These are phyloP conservation scores for Punctoribates punctum DNA, from an alignment of 2,888 invertebrate species.

Conservation along the genomic window DNA sequence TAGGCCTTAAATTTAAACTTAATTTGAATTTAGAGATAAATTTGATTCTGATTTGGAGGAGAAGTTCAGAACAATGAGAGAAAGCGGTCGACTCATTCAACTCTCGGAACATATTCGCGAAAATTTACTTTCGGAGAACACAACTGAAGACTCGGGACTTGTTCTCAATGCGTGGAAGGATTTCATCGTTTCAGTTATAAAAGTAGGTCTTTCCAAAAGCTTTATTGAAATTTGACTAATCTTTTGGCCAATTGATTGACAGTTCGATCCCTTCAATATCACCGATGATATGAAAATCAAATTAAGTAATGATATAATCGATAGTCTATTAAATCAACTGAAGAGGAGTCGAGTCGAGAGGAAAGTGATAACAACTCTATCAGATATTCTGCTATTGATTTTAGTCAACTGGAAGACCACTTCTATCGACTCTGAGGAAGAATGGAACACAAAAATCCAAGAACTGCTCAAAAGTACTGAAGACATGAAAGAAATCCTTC, in stretches of 20 bases:
- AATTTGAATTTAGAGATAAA: constrained; percentile 23
- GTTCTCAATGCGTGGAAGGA: constrained; percentile 43
- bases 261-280: constrained; percentile 39
- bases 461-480: neutral
- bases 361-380: neutral
- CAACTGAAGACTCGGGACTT: neutral
- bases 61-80: constrained; percentile 34
- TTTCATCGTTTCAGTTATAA: constrained; percentile 40
- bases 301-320: constrained; percentile 20
- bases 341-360: neutral
- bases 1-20: neutral
- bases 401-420: constrained; percentile 25
- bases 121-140: neutral
- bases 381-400: constrained; percentile 10
- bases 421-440: constrained; percentile 9
- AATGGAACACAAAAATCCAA: constrained; percentile 6
- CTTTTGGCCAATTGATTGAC: neutral
- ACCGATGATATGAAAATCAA: constrained; percentile 5
- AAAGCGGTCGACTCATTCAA: constrained; percentile 25
- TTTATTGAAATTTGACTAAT: neutral
- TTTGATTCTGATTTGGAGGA: constrained; percentile 31
- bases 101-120: constrained; percentile 38
- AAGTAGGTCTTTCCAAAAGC: neutral
- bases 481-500: neutral
- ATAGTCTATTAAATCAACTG: constrained; percentile 11